Evolutionary conservation across 1,140 invertebrate species (phyloP).

Genomic region (Drosophila watanabei): DNA sequence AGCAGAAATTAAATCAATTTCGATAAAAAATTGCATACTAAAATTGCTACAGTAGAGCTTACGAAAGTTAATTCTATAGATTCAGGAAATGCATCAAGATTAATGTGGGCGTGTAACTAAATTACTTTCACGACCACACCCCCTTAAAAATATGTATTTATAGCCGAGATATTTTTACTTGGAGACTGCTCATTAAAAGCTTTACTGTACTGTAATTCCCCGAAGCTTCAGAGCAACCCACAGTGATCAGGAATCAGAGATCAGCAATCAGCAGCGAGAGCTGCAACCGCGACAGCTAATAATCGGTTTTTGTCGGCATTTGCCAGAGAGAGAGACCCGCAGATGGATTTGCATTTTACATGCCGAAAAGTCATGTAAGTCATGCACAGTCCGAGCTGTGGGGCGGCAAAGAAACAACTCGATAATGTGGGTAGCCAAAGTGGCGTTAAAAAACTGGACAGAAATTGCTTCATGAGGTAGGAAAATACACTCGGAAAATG

Average conservation of each 20-base stretch:
- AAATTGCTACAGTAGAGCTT: slow-evolving; percentile 28
- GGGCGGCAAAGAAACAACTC: slow-evolving; percentile 11
- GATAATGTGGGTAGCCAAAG: slow-evolving; percentile 38
- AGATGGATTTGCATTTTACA: slow-evolving; percentile 67
- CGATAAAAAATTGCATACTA: slow-evolving; percentile 58
- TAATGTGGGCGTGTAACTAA: slow-evolving; percentile 11
- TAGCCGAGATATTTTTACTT: slow-evolving; percentile 11
- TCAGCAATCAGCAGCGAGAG: slow-evolving; percentile 29
- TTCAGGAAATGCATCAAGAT: background rate
- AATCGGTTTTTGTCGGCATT: slow-evolving; percentile 53
- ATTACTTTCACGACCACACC: slow-evolving; percentile 25
- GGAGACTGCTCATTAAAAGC: background rate
- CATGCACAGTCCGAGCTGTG: slow-evolving; percentile 49
- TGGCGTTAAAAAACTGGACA: slow-evolving; percentile 48
- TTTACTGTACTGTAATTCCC: slow-evolving; percentile 46
- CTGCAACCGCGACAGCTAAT: slow-evolving; percentile 32
- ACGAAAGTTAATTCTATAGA: background rate
- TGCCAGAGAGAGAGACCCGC: slow-evolving; percentile 24
- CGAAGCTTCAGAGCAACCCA: slow-evolving; percentile 32
- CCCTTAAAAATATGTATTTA: slow-evolving; percentile 12
- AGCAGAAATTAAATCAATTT: slow-evolving; percentile 62
- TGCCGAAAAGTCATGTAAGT: slow-evolving; percentile 78
- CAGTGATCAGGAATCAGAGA: slow-evolving; percentile 38
- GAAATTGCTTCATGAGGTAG: slow-evolving; percentile 33
- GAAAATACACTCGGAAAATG: slow-evolving; percentile 1